These are phyloP conservation scores for Tetragnatha versicolor DNA, from an alignment of 1,140 invertebrate genomes.

Conservation along the genomic window DNA sequence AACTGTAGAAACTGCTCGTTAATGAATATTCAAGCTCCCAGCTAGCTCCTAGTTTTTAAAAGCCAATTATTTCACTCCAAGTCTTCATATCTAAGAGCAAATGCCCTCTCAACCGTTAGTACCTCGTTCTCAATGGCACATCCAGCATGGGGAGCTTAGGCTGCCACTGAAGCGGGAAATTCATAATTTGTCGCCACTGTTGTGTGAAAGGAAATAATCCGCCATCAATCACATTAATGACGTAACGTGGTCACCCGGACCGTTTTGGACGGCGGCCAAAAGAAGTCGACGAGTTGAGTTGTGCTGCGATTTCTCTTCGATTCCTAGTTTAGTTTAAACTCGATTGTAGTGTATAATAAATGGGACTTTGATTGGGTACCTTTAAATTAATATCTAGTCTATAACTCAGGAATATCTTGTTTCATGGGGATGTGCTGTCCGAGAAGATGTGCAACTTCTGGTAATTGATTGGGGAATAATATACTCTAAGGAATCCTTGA, in stretches of 20 bases:
- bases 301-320: too few relatives aligned
- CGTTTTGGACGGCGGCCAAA: slow-evolving; percentile 45
- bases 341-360: too few relatives aligned
- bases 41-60: slow-evolving; percentile 12
- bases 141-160: slow-evolving; percentile 28
- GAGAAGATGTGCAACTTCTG: too few relatives aligned
- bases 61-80: slow-evolving; percentile 39
- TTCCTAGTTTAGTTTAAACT: too few relatives aligned
- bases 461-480: too few relatives aligned
- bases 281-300: too few relatives aligned
- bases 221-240: slow-evolving; percentile 50
- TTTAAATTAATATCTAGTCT: too few relatives aligned
- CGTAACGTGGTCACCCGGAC: slow-evolving; percentile 41
- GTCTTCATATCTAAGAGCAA: slow-evolving; percentile 40
- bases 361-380: too few relatives aligned
- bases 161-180: slow-evolving; percentile 41
- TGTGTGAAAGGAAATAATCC: slow-evolving; percentile 53
- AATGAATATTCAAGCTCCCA: slow-evolving; percentile 39
- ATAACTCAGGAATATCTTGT: too few relatives aligned
- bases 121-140: slow-evolving; percentile 40
- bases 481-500: too few relatives aligned
- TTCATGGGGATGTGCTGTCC: too few relatives aligned
- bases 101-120: slow-evolving; percentile 35
- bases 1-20: slow-evolving; percentile 18
- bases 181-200: slow-evolving; percentile 54